phyloP scores from a whole-genome alignment of 1,140 invertebrate genomes.

The Drosophila watanabei region DNA sequence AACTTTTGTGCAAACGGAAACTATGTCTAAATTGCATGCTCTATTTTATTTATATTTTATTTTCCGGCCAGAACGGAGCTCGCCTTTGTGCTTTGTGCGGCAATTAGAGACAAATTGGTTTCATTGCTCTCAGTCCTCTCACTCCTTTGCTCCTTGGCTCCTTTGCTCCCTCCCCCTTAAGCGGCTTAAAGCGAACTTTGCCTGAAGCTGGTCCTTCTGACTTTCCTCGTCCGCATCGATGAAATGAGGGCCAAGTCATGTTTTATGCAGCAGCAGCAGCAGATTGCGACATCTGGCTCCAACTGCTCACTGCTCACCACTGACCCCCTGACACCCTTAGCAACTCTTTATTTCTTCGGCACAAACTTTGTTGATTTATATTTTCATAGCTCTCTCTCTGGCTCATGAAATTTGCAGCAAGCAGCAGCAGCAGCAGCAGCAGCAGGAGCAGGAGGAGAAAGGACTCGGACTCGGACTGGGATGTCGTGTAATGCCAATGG shows the following conservation, averaged over 20 bases:
- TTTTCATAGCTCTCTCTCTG: constrained; percentile 49
- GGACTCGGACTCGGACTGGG: not conserved
- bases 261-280: constrained; percentile 43
- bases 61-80: not conserved
- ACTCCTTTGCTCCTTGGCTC: not conserved
- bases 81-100: not conserved
- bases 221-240: constrained; percentile 9
- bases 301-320: constrained; percentile 2
- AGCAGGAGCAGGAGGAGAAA: no score
- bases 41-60: constrained; percentile 27
- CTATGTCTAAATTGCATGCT: not conserved
- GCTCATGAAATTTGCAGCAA: constrained; percentile 70
- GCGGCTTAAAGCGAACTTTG: constrained; percentile 47
- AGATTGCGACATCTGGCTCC: constrained; percentile 42
- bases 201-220: not conserved
- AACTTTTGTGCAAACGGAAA: constrained; percentile 15
- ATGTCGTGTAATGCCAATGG: constrained; percentile 54
- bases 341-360: constrained; percentile 15
- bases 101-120: constrained; percentile 35
- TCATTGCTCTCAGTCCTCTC: not conserved
- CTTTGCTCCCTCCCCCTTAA: constrained; percentile 16
- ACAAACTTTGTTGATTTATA: constrained; percentile 79
- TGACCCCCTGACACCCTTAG: constrained; percentile 12
- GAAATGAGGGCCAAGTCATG: constrained; percentile 40
- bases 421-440: no score